A percentile compares a stretch with the other conserved stretches of the same genome.
These are phyloP conservation scores for Drosophila punjabiensis DNA, from an alignment of 1,140 invertebrate genomes.

Conservation along the genomic window DNA sequence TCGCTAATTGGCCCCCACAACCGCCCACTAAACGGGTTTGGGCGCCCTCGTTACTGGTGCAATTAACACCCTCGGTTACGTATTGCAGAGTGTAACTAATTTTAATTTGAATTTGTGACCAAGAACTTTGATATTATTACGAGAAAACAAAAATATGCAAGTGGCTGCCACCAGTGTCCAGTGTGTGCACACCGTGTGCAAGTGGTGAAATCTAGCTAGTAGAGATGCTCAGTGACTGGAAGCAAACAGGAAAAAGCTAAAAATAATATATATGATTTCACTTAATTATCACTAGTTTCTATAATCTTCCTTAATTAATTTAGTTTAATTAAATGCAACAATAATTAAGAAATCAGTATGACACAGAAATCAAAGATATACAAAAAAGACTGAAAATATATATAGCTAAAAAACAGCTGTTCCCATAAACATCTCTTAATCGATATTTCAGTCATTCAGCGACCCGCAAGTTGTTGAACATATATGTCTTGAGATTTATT, in stretches of 20 bases:
- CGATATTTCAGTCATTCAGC: too few species aligned
- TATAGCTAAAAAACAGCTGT: too few species aligned
- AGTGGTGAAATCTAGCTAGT: not conserved
- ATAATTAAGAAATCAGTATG: not conserved
- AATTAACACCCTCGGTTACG: not conserved
- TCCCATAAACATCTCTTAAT: too few species aligned
- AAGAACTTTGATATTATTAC: conserved; percentile 62
- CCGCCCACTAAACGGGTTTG: conserved; percentile 1
- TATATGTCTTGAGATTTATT: too few species aligned
- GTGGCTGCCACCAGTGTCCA: conserved; percentile 14
- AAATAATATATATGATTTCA: not conserved
- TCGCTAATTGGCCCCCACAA: conserved; percentile 31
- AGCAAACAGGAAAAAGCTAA: not conserved
- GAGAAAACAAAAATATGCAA: conserved; percentile 51
- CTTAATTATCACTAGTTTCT: not conserved
- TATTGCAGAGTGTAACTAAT: conserved; percentile 12
- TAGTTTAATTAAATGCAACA: not conserved
- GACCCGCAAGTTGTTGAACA: too few species aligned
- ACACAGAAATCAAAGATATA: not conserved
- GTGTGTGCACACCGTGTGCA: conserved; percentile 31
- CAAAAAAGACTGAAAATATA: too few species aligned
- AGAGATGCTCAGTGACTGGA: conserved; percentile 7
- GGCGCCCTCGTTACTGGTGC: not conserved
- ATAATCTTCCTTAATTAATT: not conserved
- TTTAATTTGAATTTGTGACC: conserved; percentile 40